Evolutionary conservation across 2,888 invertebrate species (phyloP).

Genomic region (Leucozona laternaria): DNA sequence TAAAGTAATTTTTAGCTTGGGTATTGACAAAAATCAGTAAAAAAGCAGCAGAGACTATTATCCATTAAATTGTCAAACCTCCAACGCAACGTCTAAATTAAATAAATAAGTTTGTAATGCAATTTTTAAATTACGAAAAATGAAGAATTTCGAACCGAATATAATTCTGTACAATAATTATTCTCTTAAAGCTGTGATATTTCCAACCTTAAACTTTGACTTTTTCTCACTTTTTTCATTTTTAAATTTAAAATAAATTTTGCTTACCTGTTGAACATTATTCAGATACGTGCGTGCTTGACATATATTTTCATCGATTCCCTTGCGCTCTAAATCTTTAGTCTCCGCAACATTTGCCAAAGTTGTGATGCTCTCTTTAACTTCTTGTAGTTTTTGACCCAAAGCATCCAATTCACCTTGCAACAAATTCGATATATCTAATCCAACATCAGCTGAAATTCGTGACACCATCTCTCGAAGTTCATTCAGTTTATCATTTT

Average conservation of each 20-base stretch:
- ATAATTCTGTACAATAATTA: too few species aligned
- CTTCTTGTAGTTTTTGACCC: constrained; percentile 90
- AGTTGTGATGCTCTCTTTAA: constrained; percentile 89
- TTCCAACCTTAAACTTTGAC: too few species aligned
- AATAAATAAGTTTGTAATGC: too few species aligned
- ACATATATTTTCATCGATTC: constrained; percentile 85
- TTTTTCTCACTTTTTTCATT: too few species aligned
- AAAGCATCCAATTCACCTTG: constrained; percentile 91
- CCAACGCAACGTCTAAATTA: too few species aligned
- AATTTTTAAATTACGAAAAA: too few species aligned
- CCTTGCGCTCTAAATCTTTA: constrained; percentile 85
- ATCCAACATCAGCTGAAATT: constrained; percentile 91
- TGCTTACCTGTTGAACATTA: constrained; percentile 90
- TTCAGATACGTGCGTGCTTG: constrained; percentile 87
- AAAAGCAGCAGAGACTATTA: too few species aligned
- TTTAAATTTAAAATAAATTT: too few species aligned
- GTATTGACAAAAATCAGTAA: neutral
- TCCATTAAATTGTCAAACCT: too few species aligned
- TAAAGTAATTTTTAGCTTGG: constrained; percentile 71
- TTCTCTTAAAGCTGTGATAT: too few species aligned
- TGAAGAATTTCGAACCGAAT: too few species aligned
- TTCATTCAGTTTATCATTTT: constrained; percentile 88
- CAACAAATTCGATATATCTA: constrained; percentile 88
- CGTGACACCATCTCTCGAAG: constrained; percentile 90
- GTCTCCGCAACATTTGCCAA: constrained; percentile 91